Conservation (phyloP, 2,888 invertebrate species). For the Bruchidius siliquastri region DNA sequence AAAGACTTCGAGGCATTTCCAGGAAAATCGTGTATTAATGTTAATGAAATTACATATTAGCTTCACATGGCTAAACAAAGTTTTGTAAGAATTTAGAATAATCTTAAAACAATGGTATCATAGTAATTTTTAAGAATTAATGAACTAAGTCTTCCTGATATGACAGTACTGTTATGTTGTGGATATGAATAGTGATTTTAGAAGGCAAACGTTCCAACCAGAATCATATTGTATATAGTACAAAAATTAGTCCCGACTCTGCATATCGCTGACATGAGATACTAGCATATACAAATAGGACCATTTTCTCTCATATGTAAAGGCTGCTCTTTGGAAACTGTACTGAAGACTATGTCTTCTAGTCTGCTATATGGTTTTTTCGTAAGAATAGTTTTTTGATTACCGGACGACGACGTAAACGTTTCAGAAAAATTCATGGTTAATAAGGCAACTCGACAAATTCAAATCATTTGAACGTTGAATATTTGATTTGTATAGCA, state of each 20-base stretch:
- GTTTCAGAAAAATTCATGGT: no score
- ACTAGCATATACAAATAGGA: neutral
- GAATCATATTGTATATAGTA: constrained; percentile 1
- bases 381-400: no score
- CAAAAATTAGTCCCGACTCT: neutral
- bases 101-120: neutral
- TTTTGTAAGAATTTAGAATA: neutral
- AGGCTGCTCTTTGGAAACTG: neutral
- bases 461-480: no score
- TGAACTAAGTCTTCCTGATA: neutral
- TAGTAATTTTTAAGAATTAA: neutral
- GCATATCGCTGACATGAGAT: neutral
- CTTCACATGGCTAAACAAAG: neutral
- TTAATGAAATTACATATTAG: neutral
- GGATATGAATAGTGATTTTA: neutral
- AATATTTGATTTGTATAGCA: no score
- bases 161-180: neutral
- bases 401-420: no score
- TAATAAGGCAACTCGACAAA: no score
- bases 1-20: neutral
- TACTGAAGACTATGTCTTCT: no score
- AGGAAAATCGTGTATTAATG: neutral
- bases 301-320: neutral
- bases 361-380: no score
- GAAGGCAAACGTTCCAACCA: neutral